phyloP scores from a whole-genome alignment of 2,113 vertebrate species.

The Petaurus breviceps region DNA sequence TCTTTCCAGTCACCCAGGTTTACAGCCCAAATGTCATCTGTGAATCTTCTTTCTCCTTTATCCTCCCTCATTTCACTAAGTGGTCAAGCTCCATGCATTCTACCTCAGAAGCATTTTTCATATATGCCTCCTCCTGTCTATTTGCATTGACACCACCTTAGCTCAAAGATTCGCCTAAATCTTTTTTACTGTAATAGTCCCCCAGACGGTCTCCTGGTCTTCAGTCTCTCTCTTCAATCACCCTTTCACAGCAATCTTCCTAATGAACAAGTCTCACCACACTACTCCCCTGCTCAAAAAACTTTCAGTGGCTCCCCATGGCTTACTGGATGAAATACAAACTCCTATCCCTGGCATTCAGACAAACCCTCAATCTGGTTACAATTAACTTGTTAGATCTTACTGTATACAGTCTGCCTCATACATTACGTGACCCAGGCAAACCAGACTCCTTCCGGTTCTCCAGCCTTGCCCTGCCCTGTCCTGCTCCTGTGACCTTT shows the following conservation, averaged over 20 bases:
- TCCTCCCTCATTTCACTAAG: neutral
- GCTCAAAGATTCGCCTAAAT: neutral
- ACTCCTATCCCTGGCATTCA: neutral
- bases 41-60: neutral
- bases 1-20: neutral
- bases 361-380: neutral
- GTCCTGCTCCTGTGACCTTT: neutral
- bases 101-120: neutral
- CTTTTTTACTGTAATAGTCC: slow-evolving; percentile 13
- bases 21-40: neutral
- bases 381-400: neutral
- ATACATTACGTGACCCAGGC: neutral
- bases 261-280: neutral
- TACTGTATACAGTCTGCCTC: neutral
- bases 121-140: neutral
- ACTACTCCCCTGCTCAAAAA: neutral
- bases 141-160: neutral
- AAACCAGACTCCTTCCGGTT: neutral
- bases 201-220: neutral
- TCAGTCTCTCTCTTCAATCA: neutral
- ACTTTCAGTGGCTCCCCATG: neutral
- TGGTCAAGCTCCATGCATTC: neutral
- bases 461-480: neutral
- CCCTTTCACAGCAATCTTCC: neutral
- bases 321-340: neutral